A percentile compares a stretch with the other conserved stretches of the same genome.
phyloP scores from a whole-genome alignment of 2,888 invertebrate species.

The Eupithecia vulgata region DNA sequence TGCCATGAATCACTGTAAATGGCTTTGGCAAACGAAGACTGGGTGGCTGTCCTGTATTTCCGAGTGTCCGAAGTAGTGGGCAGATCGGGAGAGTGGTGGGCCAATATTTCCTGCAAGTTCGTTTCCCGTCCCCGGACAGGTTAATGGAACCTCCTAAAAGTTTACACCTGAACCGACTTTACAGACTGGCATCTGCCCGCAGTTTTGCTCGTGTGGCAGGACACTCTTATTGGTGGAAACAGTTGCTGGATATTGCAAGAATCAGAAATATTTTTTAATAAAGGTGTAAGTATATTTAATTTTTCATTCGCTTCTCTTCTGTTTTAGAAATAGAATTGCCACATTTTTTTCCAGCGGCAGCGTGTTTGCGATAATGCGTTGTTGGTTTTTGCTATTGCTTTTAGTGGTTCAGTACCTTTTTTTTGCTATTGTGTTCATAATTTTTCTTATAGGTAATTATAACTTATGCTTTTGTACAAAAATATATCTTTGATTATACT shows the following conservation, averaged over 20 bases:
- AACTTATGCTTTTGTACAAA: background rate
- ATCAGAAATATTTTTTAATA: too few relatives aligned
- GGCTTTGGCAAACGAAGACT: background rate
- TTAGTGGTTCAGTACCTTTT: background rate
- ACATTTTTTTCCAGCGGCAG: background rate
- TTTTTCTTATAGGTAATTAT: background rate
- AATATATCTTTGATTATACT: background rate
- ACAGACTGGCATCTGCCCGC: background rate
- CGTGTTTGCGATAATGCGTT: background rate
- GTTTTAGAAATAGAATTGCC: background rate
- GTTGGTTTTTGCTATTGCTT: background rate
- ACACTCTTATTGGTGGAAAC: too few relatives aligned
- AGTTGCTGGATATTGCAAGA: too few relatives aligned
- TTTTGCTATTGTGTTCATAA: background rate
- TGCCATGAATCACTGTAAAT: background rate
- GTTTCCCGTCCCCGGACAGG: slow-evolving; percentile 4
- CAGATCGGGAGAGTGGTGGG: slow-evolving; percentile 2
- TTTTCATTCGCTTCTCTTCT: background rate
- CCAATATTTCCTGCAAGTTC: slow-evolving; percentile 8
- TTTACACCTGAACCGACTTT: slow-evolving; percentile 1
- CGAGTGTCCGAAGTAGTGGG: background rate
- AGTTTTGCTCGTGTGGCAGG: background rate
- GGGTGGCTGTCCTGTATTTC: background rate
- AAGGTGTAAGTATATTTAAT: background rate
- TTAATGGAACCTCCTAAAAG: slow-evolving; percentile 10